phyloP scores from a whole-genome alignment of 1,140 invertebrate species.

The Aphelinus certus region DNA sequence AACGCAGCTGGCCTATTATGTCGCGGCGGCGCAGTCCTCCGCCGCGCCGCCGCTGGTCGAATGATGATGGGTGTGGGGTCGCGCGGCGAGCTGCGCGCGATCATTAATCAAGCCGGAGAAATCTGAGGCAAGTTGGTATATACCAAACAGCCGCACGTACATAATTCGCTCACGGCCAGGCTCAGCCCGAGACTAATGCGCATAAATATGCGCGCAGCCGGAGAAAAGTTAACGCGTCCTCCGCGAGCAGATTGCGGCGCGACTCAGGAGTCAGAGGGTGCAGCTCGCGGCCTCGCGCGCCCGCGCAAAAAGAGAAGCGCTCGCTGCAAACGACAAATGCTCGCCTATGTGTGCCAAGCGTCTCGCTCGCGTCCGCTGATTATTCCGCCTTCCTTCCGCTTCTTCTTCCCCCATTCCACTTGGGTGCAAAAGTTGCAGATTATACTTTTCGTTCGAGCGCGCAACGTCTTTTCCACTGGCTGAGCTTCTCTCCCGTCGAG shows the following conservation, averaged over 20 bases:
- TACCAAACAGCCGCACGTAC: constrained; percentile 28
- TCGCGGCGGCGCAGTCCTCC: too few relatives aligned
- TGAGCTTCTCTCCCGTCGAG: too few relatives aligned
- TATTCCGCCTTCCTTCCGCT: constrained; percentile 15
- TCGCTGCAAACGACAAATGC: constrained; percentile 1
- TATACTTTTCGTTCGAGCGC: too few relatives aligned
- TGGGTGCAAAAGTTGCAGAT: too few relatives aligned
- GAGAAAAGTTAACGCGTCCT: background rate
- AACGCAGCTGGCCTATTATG: too few relatives aligned
- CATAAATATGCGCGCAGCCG: constrained; percentile 45
- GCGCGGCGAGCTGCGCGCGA: constrained; percentile 13
- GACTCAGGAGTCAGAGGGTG: background rate
- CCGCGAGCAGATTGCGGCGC: constrained; percentile 7
- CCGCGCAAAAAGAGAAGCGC: background rate
- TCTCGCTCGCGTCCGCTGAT: background rate
- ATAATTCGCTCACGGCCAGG: background rate
- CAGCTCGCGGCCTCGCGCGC: background rate
- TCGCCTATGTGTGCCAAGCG: too few relatives aligned
- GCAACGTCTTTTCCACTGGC: too few relatives aligned
- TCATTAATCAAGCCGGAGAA: constrained; percentile 48
- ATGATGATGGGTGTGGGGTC: too few relatives aligned
- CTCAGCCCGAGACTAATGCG: constrained; percentile 33
- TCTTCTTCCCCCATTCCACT: background rate
- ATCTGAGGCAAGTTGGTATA: constrained; percentile 26
- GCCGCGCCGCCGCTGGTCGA: too few relatives aligned